Evolutionary conservation across 2,888 invertebrate species (phyloP), one percentile per base, ranked within the genome.

Genomic region (Drosophila macrospina): DNA sequence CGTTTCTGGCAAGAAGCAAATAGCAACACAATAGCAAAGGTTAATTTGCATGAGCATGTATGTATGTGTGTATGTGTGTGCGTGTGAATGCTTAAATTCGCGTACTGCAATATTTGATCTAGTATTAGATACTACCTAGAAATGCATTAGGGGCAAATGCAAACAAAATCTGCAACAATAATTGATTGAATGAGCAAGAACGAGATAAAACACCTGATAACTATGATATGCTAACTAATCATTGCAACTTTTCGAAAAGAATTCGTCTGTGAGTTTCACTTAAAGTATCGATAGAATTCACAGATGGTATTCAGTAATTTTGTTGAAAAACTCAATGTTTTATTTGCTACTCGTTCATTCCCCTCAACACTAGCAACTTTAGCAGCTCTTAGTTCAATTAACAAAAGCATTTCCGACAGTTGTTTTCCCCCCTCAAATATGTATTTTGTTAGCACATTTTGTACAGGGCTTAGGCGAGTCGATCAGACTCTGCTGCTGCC

Each of bases 1-100:
- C 16, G 28, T 44, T 32, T 42, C 47, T 48, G 55, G 56, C 55
- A 51, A 61, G 28, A 60, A 71, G 67, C 62, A 54, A 54, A 72
- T 72, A 72, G 54, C 50, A 26, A n/a, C 36, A 54, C n/a, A 51
- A 26, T 37, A 62, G 30, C 36, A 62, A 15, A 2, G 30, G 39
- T 11, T 36, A 20, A 47, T 28, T 30, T n/a, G 16, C 37, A 16
- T 8, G 36, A 32, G 30, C 54, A 42, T 42, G 10, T 39, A 20
- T 20, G 20, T 20, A 20, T 20, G 20, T 20, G 3, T 20, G 20
- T 20, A 20, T 2, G 3, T 20, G 20, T 20, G 3, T 20, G 20
- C 20, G 20, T 20, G 20, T 20, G 20, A 3, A 20, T 20, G 20
- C 20, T 15, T 41, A 15, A 45, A 16, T 47, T 37, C 36, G 28